A percentile compares a stretch with the other conserved stretches of the same genome.
phyloP scores from a whole-genome alignment of 2,888 invertebrate genomes.

The Lycaena phlaeas region DNA sequence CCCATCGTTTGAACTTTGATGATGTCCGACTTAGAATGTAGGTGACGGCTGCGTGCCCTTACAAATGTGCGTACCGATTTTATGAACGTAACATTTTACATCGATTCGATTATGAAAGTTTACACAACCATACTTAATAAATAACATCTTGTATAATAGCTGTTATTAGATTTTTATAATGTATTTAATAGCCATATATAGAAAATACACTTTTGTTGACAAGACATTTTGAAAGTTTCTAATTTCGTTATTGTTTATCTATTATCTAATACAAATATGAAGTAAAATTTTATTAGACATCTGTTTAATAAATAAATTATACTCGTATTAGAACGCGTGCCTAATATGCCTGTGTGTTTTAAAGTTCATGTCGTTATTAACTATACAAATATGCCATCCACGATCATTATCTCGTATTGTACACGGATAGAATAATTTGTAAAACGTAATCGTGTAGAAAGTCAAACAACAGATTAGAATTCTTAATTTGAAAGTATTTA shows the following conservation, averaged over 20 bases:
- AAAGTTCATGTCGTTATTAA: not conserved
- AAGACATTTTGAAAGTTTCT: not conserved
- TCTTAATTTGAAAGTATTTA: constrained; percentile 9
- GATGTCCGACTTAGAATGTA: not conserved
- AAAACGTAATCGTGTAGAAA: constrained; percentile 10
- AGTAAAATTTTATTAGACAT: too few species aligned
- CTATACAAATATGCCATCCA: not conserved
- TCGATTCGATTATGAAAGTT: too few species aligned
- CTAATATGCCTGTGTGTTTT: not conserved
- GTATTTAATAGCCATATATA: not conserved
- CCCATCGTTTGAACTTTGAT: not conserved
- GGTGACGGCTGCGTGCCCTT: not conserved
- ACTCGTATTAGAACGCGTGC: too few species aligned
- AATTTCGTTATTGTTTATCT: not conserved
- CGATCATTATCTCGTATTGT: constrained; percentile 3
- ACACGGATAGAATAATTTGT: constrained; percentile 6
- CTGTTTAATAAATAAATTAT: too few species aligned
- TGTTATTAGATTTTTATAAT: not conserved
- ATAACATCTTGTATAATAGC: not conserved
- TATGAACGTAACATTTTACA: not conserved
- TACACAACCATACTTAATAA: not conserved
- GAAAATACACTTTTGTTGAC: not conserved
- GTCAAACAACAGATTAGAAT: constrained; percentile 10
- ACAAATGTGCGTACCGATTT: not conserved
- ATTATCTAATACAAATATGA: not conserved